Conservation (phyloP, 2,113 vertebrate genomes). For the Oncorhynchus nerka region DNA sequence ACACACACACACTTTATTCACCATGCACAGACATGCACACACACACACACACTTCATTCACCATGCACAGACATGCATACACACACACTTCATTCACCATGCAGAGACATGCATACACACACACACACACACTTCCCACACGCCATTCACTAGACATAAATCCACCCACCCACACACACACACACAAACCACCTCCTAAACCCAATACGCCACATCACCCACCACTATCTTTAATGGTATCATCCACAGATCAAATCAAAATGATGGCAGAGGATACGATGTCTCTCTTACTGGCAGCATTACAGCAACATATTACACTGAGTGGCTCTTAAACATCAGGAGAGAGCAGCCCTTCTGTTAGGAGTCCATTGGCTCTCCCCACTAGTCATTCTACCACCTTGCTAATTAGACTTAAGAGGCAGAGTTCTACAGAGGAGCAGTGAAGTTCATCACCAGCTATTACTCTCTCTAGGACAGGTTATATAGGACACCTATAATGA, state of each 20-base stretch:
- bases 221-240: conserved; percentile 40
- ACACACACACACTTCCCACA: not conserved
- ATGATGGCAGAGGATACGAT: conserved; percentile 48
- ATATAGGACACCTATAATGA: conserved; percentile 7
- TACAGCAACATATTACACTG: conserved; percentile 22
- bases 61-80: not conserved
- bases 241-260: conserved; percentile 53
- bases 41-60: not conserved
- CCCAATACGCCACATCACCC: conserved; percentile 21
- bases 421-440: conserved; percentile 49
- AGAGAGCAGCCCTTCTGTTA: conserved; percentile 21
- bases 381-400: conserved; percentile 37
- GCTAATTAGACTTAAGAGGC: conserved; percentile 52
- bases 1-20: not conserved
- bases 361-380: conserved; percentile 34
- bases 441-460: conserved; percentile 37
- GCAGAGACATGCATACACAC: not conserved
- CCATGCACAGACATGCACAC: not conserved
- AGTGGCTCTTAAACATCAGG: conserved; percentile 47
- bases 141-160: not conserved
- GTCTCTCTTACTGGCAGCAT: conserved; percentile 41
- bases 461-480: conserved; percentile 34
- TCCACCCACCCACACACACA: not conserved
- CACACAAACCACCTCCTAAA: conserved; percentile 22
- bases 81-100: no score